A percentile compares a stretch with the other conserved stretches of the same genome.
Conservation (phyloP, 2,113 vertebrate genomes). For the Cyanoderma ruficeps region DNA sequence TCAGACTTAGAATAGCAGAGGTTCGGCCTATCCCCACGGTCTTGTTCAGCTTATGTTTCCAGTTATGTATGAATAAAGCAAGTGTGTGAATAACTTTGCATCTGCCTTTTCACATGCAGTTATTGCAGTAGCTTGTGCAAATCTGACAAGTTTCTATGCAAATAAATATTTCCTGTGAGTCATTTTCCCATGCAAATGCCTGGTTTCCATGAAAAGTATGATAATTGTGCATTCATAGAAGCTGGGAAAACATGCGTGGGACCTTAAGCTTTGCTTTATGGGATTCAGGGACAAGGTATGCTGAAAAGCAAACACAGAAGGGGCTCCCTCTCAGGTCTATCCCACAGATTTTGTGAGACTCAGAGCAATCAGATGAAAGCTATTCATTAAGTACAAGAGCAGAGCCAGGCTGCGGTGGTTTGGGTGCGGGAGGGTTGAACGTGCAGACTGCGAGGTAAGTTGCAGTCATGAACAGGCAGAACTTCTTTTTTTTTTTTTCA, state of each 20-base stretch:
- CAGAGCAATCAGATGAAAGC: not conserved
- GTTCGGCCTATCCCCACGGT: not conserved
- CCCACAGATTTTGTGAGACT: not conserved
- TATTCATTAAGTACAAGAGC: not conserved
- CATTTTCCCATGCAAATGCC: constrained; percentile 70
- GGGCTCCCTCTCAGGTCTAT: not conserved
- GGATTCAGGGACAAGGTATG: not conserved
- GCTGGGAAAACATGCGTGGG: constrained; percentile 67
- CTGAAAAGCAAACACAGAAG: constrained; percentile 27
- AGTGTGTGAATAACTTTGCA: constrained; percentile 53
- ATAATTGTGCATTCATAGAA: constrained; percentile 55
- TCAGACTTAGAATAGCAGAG: not conserved
- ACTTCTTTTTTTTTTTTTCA: not conserved
- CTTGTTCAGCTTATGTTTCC: constrained; percentile 27
- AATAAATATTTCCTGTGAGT: constrained; percentile 65
- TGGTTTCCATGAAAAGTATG: constrained; percentile 61
- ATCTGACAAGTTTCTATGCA: constrained; percentile 62
- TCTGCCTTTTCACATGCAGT: constrained; percentile 57
- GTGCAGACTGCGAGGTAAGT: not conserved
- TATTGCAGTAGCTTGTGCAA: constrained; percentile 56
- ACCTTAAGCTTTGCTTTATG: constrained; percentile 37
- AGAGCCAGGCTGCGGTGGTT: not conserved
- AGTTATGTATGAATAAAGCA: constrained; percentile 56
- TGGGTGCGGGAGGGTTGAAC: not conserved
- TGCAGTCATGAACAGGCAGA: not conserved